Evolutionary conservation across 2,888 invertebrate species (phyloP), one percentile per base, ranked within the genome.

Genomic region (Limnephilus marmoratus): DNA sequence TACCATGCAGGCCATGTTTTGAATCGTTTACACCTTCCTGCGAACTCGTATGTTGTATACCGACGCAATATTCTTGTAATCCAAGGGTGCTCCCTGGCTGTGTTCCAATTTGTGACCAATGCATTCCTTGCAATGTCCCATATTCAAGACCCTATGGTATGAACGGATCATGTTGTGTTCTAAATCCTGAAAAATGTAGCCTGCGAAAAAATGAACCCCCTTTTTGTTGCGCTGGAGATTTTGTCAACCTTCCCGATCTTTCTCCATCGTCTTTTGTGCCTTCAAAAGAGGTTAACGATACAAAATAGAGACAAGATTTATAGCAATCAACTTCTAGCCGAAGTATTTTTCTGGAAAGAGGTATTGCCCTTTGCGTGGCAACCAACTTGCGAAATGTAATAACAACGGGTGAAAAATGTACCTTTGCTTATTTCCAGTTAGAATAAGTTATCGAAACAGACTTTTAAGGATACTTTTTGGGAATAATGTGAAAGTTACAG

Each of bases 51-150:
- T 68, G 68, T 68, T 24, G 68, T 68, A 68, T 5, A 24, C 68
- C 68, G 68, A 68, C n/a, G n/a, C 68, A 68, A 68, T 68, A 68
- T 68, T 68, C 68, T 68, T 68, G n/a, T 68, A 68, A 68, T 68
- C 7, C 68, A n/a, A 68, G 68, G 68, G 68, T 68, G 68, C 68
- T 68, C 68, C 68, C 68, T 68, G 68, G 68, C 68, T 24, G 24
- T n/a, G 9, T 68, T 68, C 68, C 68, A 68, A 68, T 68, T 68
- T 68, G 68, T 24, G 68, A 68, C n/a, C 68, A 68, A n/a, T 68
- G 68, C 68, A 24, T 68, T 24, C 68, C 68, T 68, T 68, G 24
- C 68, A n/a, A 11, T 68, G 68, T n/a, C n/a, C 68, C 68, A 68
- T 68, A 24, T 68, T 24, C 68, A 68, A 68, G n/a, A 68, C 68